Evolutionary conservation across 2,113 vertebrate genomes (phyloP), one percentile per base, ranked within the genome.

Genomic region (Myrmecophaga tridactyla): DNA sequence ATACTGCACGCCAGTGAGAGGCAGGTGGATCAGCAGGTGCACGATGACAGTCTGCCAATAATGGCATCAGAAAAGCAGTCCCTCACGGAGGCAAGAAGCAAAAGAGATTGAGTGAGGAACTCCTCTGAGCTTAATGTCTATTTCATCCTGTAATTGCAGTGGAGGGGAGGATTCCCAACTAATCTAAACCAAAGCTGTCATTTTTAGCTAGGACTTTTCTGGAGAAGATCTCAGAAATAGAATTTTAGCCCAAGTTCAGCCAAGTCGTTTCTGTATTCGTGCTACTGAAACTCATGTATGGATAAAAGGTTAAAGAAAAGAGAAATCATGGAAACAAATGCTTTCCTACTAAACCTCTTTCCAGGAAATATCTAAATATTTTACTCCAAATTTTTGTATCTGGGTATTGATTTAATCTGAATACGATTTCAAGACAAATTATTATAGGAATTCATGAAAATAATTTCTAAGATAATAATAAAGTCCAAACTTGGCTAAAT

Each of bases 21-120:
- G 96, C 97, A 97, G 97, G 97, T 97, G 97, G 96, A 96, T 95
- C 97, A 96, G 97, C 97, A 97, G 97, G 97, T 97, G 97, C 96
- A 78, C 73, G 89, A 91, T 93, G 97, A 95, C 83, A 3, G 91
- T 96, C 95, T 97, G 97, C 97, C 97, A 97, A 96, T 97, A 95
- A 96, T 82, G 86, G 96, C 91, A 96, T 93, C 96, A 96, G 94
- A 85, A 97, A 97, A 96, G 93, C 91, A 96, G 92, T 92, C 80
- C 93, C 95, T 96, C 75, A 90, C 93, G 73, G 94, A 97, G 96
- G 89, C 95, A 96, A 96, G 95, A 90, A 95, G 96, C 91, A 84
- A 96, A 94, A 93, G 92, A 96, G 82, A 96, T 82, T 69, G 65
- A 76, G 83, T 80, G 93, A 91, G 96, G 95, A 97, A 96, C 94